phyloP scores from a whole-genome alignment of 1,140 invertebrate species.

The Drosophila novamexicana region DNA sequence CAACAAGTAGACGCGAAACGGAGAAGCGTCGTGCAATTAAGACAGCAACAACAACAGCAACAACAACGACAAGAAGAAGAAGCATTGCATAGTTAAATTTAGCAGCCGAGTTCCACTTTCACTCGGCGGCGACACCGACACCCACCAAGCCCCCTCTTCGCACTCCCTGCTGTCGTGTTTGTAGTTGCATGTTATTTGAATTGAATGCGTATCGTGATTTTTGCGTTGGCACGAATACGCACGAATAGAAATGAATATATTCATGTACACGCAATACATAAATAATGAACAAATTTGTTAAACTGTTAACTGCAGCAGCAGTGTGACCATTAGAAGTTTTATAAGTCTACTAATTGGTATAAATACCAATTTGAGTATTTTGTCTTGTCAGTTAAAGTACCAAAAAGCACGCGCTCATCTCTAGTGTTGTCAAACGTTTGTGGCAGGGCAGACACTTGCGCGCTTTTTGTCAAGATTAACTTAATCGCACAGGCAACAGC shows the following conservation, averaged over 20 bases:
- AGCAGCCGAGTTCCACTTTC: constrained; percentile 79
- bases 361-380: not conserved
- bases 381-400: not conserved
- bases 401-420: constrained; percentile 23
- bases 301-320: not conserved
- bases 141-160: constrained; percentile 45
- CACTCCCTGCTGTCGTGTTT: constrained; percentile 18
- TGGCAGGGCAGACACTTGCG: constrained; percentile 63
- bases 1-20: constrained; percentile 66
- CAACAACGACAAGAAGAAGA: constrained; percentile 30
- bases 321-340: constrained; percentile 1
- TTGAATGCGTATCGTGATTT: constrained; percentile 41
- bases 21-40: constrained; percentile 68
- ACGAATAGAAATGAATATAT: constrained; percentile 35
- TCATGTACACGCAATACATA: not conserved
- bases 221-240: constrained; percentile 42
- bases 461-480: constrained; percentile 76
- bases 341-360: not conserved
- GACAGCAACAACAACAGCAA: constrained; percentile 63
- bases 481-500: constrained; percentile 54
- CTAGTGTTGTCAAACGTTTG: constrained; percentile 33
- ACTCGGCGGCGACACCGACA: constrained; percentile 64
- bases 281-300: not conserved
- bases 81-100: constrained; percentile 77
- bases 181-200: constrained; percentile 38